phyloP scores from a whole-genome alignment of 2,888 invertebrate genomes.

The Horisme vitalbata region DNA sequence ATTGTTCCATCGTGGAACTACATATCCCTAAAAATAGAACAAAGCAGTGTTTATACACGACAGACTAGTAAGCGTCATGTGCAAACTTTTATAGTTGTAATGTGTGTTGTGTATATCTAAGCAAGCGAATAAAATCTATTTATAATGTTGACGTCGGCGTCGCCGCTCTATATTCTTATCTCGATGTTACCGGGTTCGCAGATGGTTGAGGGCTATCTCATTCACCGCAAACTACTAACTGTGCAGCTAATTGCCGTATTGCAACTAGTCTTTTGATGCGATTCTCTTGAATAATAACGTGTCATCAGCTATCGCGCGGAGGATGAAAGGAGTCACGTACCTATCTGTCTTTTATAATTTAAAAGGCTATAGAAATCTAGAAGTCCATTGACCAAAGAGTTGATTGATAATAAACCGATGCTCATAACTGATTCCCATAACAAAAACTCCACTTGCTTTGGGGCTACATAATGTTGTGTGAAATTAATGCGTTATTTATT shows the following conservation, averaged over 20 bases:
- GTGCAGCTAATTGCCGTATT: constrained; percentile 3
- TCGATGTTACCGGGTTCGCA: constrained; percentile 60
- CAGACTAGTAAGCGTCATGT: constrained; percentile 55
- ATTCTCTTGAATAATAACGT: not conserved
- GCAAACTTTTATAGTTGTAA: constrained; percentile 35
- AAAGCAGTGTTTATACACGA: constrained; percentile 49
- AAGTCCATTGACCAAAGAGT: too few relatives aligned
- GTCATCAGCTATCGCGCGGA: too few relatives aligned
- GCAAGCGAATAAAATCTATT: constrained; percentile 75
- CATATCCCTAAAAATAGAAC: constrained; percentile 49
- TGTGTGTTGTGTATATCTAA: too few relatives aligned
- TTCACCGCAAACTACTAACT: constrained; percentile 18
- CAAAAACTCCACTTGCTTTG: too few relatives aligned
- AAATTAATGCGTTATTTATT: too few relatives aligned
- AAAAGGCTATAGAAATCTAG: too few relatives aligned
- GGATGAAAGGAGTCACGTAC: too few relatives aligned
- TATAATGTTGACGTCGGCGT: constrained; percentile 75
- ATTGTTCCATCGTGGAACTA: constrained; percentile 40
- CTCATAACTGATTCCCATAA: too few relatives aligned
- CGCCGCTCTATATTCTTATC: constrained; percentile 77
- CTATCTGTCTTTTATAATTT: too few relatives aligned
- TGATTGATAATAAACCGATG: too few relatives aligned
- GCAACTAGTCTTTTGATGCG: constrained; percentile 12
- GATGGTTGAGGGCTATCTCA: constrained; percentile 40
- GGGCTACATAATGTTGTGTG: too few relatives aligned